Evolutionary conservation across 2,797 vertebrate species (phyloP).

Genomic region (Catostomus latipinnis): DNA sequence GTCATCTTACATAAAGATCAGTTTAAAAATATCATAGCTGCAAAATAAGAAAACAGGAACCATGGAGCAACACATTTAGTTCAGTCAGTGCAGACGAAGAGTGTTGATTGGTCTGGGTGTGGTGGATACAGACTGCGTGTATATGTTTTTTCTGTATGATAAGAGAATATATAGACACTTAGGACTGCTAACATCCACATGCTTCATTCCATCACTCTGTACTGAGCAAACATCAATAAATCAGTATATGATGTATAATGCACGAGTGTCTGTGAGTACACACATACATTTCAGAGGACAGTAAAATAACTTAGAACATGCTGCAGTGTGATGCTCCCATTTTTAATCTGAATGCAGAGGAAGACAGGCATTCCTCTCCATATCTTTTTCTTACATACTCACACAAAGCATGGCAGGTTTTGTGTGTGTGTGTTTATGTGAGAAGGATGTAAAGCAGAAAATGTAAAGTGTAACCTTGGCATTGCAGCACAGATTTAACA

Average conservation of each 20-base stretch:
- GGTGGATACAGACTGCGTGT: slow-evolving; percentile 48
- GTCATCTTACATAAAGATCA: not conserved
- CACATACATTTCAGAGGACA: slow-evolving; percentile 20
- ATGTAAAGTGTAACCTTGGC: slow-evolving; percentile 54
- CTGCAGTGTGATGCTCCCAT: slow-evolving; percentile 43
- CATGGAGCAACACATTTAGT: not conserved
- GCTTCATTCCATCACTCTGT: slow-evolving; percentile 66
- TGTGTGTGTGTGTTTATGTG: slow-evolving; percentile 27
- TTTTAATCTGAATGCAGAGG: slow-evolving; percentile 27
- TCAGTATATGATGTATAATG: slow-evolving; percentile 76
- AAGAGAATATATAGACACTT: slow-evolving; percentile 29
- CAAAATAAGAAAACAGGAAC: slow-evolving; percentile 8
- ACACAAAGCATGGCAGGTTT: slow-evolving; percentile 15
- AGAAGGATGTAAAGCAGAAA: slow-evolving; percentile 40
- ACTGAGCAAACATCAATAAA: slow-evolving; percentile 81
- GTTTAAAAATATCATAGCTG: slow-evolving; percentile 1
- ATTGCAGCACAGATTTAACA: slow-evolving; percentile 73
- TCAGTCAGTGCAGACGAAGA: slow-evolving; percentile 10
- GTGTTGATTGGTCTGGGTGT: slow-evolving; percentile 21
- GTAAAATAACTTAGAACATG: slow-evolving; percentile 34
- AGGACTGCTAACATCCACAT: slow-evolving; percentile 61
- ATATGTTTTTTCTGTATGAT: slow-evolving; percentile 4
- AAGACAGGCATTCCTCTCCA: not conserved
- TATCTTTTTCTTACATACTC: not conserved
- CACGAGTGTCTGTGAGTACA: slow-evolving; percentile 36